Percentiles rank a stretch among this genome's conserved stretches.
These are phyloP conservation scores for Pyrgilauda ruficollis DNA, from an alignment of 2,113 vertebrate species.

Conservation along the genomic window DNA sequence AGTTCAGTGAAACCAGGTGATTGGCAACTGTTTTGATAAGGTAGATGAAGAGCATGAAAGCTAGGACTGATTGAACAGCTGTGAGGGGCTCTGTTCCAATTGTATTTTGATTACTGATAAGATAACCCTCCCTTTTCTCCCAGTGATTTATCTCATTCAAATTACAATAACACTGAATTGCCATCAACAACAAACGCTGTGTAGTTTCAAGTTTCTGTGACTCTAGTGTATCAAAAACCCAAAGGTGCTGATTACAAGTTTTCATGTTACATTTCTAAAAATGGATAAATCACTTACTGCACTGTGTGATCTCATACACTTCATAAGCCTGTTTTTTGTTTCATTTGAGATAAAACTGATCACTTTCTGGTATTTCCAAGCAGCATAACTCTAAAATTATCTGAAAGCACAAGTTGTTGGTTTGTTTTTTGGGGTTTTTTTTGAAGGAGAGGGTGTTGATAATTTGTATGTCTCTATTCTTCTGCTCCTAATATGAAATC, in stretches of 20 bases:
- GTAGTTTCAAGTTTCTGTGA: slow-evolving; percentile 40
- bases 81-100: slow-evolving; percentile 51
- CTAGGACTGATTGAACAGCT: slow-evolving; percentile 53
- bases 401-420: neutral
- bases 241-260: slow-evolving; percentile 9
- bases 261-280: slow-evolving; percentile 19
- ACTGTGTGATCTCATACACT: neutral
- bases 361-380: neutral
- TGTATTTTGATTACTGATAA: slow-evolving; percentile 66
- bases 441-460: neutral
- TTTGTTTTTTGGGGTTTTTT: neutral
- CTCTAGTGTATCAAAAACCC: neutral
- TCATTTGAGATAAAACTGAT: neutral
- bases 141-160: slow-evolving; percentile 42
- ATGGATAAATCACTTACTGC: neutral
- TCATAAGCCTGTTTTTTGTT: neutral
- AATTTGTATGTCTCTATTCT: neutral
- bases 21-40: slow-evolving; percentile 57
- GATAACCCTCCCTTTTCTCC: slow-evolving; percentile 38
- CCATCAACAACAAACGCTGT: slow-evolving; percentile 47
- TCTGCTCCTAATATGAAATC: neutral
- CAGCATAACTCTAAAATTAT: neutral
- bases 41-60: slow-evolving; percentile 38
- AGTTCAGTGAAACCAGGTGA: slow-evolving; percentile 31
- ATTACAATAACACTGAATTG: slow-evolving; percentile 55